Conservation (phyloP, 2,113 vertebrate genomes). For the Pseudonaja textilis region DNA sequence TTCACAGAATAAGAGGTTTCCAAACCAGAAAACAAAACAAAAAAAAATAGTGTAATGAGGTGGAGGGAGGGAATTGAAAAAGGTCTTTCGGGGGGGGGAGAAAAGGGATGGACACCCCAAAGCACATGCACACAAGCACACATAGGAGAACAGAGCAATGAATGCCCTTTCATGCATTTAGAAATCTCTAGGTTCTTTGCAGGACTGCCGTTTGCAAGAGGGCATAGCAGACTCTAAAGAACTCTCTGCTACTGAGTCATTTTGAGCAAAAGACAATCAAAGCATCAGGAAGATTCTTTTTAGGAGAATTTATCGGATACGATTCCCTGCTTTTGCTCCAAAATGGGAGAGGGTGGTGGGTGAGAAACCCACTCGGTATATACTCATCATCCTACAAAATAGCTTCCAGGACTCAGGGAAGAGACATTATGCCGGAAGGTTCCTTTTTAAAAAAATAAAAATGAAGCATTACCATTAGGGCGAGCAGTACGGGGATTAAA, state of each 20-base stretch:
- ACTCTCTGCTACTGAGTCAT: background rate
- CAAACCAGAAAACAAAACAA: background rate
- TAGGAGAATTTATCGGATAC: background rate
- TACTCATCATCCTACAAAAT: background rate
- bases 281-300: background rate
- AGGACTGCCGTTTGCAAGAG: background rate
- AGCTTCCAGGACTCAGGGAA: background rate
- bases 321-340: background rate
- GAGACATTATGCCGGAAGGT: background rate
- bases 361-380: background rate
- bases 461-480: background rate
- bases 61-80: accelerated
- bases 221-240: background rate
- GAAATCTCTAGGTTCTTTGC: background rate
- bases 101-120: background rate
- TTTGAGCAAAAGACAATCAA: background rate
- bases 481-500: background rate
- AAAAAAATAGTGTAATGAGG: background rate
- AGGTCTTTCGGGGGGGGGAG: background rate
- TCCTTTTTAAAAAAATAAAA: background rate
- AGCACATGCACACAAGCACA: background rate
- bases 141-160: background rate
- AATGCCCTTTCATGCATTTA: background rate
- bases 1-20: background rate
- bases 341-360: background rate